Evolutionary conservation across 2,113 vertebrate species (phyloP).

Genomic region (Chascanopsetta lugubris): DNA sequence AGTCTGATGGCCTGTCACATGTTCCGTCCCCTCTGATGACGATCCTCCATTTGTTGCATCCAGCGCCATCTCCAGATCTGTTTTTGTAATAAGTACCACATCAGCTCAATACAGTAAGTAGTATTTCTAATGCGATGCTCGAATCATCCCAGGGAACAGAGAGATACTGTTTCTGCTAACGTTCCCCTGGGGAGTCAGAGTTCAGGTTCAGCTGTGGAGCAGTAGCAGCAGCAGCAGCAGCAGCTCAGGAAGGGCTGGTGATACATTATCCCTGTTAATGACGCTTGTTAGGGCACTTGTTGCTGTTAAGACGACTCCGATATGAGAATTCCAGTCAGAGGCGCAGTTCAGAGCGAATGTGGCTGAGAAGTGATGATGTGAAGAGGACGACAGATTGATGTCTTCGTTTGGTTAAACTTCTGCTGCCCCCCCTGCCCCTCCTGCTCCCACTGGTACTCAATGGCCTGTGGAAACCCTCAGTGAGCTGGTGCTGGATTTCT

Average conservation of each 20-base stretch:
- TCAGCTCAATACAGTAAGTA: neutral
- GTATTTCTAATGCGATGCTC: neutral
- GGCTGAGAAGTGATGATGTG: slow-evolving; percentile 14
- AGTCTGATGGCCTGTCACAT: neutral
- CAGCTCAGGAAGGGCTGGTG: neutral
- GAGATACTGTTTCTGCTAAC: neutral
- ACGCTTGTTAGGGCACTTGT: slow-evolving; percentile 38
- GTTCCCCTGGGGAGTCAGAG: slow-evolving; percentile 4
- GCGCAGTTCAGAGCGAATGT: slow-evolving; percentile 33
- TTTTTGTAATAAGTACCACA: neutral
- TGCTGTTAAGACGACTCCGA: slow-evolving; percentile 15
- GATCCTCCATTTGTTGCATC: neutral
- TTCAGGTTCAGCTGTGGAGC: slow-evolving; percentile 25
- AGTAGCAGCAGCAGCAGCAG: slow-evolving; percentile 5
- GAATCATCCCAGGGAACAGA: neutral
- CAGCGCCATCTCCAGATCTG: neutral
- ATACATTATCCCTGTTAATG: slow-evolving; percentile 6
- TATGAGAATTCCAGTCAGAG: slow-evolving; percentile 45
- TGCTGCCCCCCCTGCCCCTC: neutral
- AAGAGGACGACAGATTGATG: slow-evolving; percentile 59
- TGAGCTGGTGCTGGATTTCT: slow-evolving; percentile 9
- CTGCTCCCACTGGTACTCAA: slow-evolving; percentile 26
- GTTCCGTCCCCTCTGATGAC: neutral
- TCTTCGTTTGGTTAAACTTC: slow-evolving; percentile 33
- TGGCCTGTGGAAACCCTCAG: slow-evolving; percentile 1